Evolutionary conservation across 2,888 invertebrate genomes (phyloP), one percentile per base, ranked within the genome.

Genomic region (Apodemia hepburni): DNA sequence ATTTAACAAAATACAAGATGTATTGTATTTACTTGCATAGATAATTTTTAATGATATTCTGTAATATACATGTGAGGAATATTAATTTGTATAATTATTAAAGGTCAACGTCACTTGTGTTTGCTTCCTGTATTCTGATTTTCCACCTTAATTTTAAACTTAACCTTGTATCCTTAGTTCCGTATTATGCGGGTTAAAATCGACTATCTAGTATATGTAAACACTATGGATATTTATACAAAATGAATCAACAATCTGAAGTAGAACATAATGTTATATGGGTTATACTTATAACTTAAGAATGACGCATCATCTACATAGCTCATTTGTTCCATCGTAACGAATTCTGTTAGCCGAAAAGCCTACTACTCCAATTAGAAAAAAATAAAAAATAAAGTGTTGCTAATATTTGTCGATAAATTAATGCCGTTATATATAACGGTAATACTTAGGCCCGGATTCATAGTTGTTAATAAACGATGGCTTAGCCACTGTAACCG

Each of bases 101-200:
- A 85, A 86, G 85, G 85, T 75, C 80, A 75, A 68, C 73, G 49
- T 62, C 58, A 60, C 58, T 12, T 61, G 33, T 63, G 63, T 67
- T 65, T 73, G 70, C 79, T 84, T 85, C 84, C 82, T 83, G 77
- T 77, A 73, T 73, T 78, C 73, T 73, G 72, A 71, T 74, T 74
- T 75, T 76, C 74, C 75, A 77, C 69, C 69, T 73, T 68, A 70
- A 70, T 75, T 78, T 79, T 71, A 72, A 70, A 70, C 71, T 71
- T 66, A 74, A 69, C 78, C 78, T 78, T 71, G 71, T 54, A 70
- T 69, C 38, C 12, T 38, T 61, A 66, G 67, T 79, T 79, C 77
- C 78, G 75, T 72, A 58, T 67, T 59, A 66, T 65, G 64, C 60
- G 61, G 59, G 47, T 38, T 12, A 49, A 47, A 62, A 63, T 66